Conservation (phyloP, 2,797 vertebrate species). For the Acanthurus tractus region DNA sequence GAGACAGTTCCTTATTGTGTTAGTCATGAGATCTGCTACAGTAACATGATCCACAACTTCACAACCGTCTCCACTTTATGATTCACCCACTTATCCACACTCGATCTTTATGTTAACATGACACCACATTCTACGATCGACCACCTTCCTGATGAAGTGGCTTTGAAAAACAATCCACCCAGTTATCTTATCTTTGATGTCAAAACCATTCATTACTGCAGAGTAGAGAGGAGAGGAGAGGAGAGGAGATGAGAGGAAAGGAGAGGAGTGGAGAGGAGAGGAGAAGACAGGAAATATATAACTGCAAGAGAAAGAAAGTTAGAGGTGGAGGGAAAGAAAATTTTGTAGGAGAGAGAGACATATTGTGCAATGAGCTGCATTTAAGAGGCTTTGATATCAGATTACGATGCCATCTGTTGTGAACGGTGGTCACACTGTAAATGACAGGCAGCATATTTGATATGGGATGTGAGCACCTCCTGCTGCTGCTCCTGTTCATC, state of each 20-base stretch:
- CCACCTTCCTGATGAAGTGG: conserved; percentile 32
- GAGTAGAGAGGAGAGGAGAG: not conserved
- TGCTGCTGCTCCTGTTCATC: conserved; percentile 51
- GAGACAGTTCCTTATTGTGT: not conserved
- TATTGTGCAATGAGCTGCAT: conserved; percentile 66
- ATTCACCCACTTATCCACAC: conserved; percentile 32
- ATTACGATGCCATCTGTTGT: conserved; percentile 75
- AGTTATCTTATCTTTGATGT: conserved; percentile 30
- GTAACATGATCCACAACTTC: conserved; percentile 7
- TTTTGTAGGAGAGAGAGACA: conserved; percentile 40
- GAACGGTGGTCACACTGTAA: conserved; percentile 57
- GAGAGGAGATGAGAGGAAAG: not conserved
- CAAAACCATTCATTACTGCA: conserved; percentile 30
- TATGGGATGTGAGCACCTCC: conserved; percentile 43
- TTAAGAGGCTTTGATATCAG: conserved; percentile 73
- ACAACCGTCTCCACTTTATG: conserved; percentile 17
- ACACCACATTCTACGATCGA: not conserved
- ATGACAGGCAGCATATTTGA: conserved; percentile 66
- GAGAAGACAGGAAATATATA: not conserved
- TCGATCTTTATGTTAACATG: conserved; percentile 45
- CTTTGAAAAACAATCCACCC: conserved; percentile 25
- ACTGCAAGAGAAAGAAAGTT: conserved; percentile 4
- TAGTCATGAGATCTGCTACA: not conserved
- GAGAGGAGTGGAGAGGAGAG: not conserved
- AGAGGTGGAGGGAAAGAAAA: conserved; percentile 17